Conservation (phyloP, 2,888 invertebrate species). For the Epinotia brunnichana region DNA sequence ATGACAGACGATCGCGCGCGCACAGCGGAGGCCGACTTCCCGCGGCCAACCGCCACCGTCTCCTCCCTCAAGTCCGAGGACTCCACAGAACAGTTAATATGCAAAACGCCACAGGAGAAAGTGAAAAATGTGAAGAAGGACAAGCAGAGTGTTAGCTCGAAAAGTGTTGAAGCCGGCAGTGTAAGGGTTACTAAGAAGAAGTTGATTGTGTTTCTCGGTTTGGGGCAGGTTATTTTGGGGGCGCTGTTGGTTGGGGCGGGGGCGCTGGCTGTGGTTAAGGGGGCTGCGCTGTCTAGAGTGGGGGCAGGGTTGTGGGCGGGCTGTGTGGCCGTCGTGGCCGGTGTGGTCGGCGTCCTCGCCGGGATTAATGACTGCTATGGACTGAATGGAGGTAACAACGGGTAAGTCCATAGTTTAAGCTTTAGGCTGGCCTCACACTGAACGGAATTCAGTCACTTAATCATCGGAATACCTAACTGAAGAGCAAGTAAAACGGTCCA, state of each 20-base stretch:
- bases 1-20: slow-evolving; percentile 54
- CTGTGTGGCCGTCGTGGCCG: slow-evolving; percentile 85
- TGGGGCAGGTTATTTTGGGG: slow-evolving; percentile 86
- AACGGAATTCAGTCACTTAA: no score
- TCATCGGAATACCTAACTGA: no score
- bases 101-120: slow-evolving; percentile 78
- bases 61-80: slow-evolving; percentile 80
- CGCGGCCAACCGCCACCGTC: slow-evolving; percentile 70
- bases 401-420: slow-evolving; percentile 59
- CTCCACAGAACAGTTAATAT: slow-evolving; percentile 84
- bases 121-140: slow-evolving; percentile 60
- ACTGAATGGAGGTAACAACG: slow-evolving; percentile 61
- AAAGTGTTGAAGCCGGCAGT: slow-evolving; percentile 74
- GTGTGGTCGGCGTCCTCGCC: slow-evolving; percentile 85
- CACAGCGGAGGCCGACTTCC: slow-evolving; percentile 54
- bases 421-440: not conserved
- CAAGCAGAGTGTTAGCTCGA: slow-evolving; percentile 71
- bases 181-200: slow-evolving; percentile 54
- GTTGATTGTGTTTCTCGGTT: slow-evolving; percentile 81
- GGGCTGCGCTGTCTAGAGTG: slow-evolving; percentile 82
- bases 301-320: slow-evolving; percentile 89
- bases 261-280: slow-evolving; percentile 85
- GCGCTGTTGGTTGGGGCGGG: slow-evolving; percentile 86
- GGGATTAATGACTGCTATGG: slow-evolving; percentile 84
- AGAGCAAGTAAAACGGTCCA: no score